Evolutionary conservation across 2,888 invertebrate species (phyloP), one percentile per base, ranked within the genome.

Genomic region (Aromia moschata): DNA sequence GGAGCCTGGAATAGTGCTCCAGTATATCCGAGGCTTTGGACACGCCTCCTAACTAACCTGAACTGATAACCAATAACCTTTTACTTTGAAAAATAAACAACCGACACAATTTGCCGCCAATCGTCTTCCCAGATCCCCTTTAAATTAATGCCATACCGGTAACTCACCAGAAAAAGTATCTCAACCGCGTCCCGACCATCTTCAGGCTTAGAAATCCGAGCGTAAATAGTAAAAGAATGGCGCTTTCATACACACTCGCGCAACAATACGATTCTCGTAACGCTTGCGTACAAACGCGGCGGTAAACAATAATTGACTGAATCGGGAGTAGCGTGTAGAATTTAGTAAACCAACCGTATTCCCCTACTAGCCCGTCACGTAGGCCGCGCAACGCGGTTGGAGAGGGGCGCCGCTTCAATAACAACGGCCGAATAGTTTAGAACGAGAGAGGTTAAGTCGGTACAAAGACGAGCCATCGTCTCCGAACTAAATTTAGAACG

Each of bases 111-210:
- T n/a, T n/a, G n/a, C n/a, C n/a, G n/a, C n/a, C n/a, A n/a, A n/a
- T n/a, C n/a, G n/a, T n/a, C n/a, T n/a, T n/a, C n/a, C n/a, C n/a
- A n/a, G n/a, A n/a, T n/a, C n/a, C n/a, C n/a, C n/a, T n/a, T n/a
- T 10, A 2, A 10, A 33, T 33, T 5, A 33, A 33, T 25, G 25
- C 18, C 43, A 17, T 2, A 18, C 11, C n/a, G n/a, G 11, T 45
- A 37, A 64, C 65, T 60, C 51, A 68, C 67, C 67, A 60, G 44
- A 68, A 68, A 7, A 45, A 25, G 44, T 67, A 65, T 55, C 65
- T 58, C 52, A 65, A 44, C 31, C 65, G 59, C 2, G 68, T 68
- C 7, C 68, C 68, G 37, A 68, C 68, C 68, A 68, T 68, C 7
- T 41, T 55, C 37, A 38, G 15, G 37, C 16, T 17, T 2, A 31